Evolutionary conservation across 2,888 invertebrate species (phyloP).

Genomic region (Ectropis crepuscularia): DNA sequence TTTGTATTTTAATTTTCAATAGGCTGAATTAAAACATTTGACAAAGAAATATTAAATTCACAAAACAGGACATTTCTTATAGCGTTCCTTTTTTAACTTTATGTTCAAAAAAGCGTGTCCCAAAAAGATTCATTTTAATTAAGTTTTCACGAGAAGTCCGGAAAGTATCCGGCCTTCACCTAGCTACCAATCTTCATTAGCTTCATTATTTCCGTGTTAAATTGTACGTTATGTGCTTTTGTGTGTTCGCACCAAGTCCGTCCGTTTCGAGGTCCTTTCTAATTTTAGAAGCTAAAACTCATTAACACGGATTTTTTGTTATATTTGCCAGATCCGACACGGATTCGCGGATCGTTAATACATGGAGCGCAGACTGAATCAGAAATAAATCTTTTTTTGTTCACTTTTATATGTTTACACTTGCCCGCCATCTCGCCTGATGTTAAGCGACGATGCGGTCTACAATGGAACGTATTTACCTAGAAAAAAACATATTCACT

Average conservation of each 20-base stretch:
- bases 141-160: conserved; percentile 70
- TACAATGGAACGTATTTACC: no score
- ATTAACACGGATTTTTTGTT: not conserved
- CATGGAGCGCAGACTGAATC: no score
- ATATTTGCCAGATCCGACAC: no score
- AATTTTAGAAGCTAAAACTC: conserved; percentile 1
- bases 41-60: conserved; percentile 50
- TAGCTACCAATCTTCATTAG: conserved; percentile 80
- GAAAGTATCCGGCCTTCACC: conserved; percentile 63
- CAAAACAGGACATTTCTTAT: conserved; percentile 49
- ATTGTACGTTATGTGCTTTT: conserved; percentile 52
- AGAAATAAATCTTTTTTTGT: no score
- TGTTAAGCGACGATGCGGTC: no score
- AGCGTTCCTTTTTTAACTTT: conserved; percentile 61
- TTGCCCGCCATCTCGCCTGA: no score
- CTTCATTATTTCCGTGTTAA: conserved; percentile 70
- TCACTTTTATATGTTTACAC: no score
- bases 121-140: conserved; percentile 79
- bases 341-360: no score
- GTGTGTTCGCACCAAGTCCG: conserved; percentile 26
- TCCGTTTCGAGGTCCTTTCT: conserved; percentile 13
- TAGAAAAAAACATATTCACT: no score
- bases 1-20: no score
- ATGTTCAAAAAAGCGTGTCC: conserved; percentile 65
- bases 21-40: conserved; percentile 15